Evolutionary conservation across 2,113 vertebrate genomes (phyloP), one percentile per base, ranked within the genome.

Genomic region (Camelus dromedarius): DNA sequence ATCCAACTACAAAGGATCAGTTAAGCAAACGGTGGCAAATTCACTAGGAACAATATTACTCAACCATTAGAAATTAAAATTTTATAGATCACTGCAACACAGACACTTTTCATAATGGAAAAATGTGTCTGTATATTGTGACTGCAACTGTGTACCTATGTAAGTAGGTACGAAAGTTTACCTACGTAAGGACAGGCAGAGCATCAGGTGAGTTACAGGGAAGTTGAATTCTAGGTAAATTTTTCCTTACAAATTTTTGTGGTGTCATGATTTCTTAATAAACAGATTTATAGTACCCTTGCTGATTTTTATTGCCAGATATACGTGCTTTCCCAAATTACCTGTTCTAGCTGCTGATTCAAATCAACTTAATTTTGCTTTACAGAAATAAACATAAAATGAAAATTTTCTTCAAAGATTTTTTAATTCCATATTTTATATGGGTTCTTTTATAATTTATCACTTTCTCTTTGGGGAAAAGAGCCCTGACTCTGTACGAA

Each of bases 61-160:
- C 22, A 64, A 80, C 30, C 54, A 24, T 26, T n/a, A 89, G n/a
- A 93, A 93, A 76, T 84, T 28, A 50, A 62, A 92, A 94, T 15
- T 52, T 42, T 73, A n/a, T 13, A 56, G 22, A 75, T 54, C n/a
- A 56, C 4, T 83, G 35, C 67, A 96, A 88, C 52, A 86, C 1
- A 72, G 48, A 85, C 82, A 58, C 52, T 88, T 80, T 67, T 72
- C 8, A 30, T 22, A 93, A 81, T 32, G 72, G 60, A 84, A 89
- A 88, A 46, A 30, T 66, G 15, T n/a, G 3, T 69, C 19, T 18
- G 12, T n/a, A 12, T 32, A 79, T 22, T 91, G 48, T 80, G 22
- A 79, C 70, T 1, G 0, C 18, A 52, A 14, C 16, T n/a, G 12
- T 48, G 26, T 9, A 42, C 38, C 38, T 42, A 42, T 5, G 38